Evolutionary conservation across 2,888 invertebrate genomes (phyloP), one percentile per base, ranked within the genome.

Genomic region (Tillus elongatus): DNA sequence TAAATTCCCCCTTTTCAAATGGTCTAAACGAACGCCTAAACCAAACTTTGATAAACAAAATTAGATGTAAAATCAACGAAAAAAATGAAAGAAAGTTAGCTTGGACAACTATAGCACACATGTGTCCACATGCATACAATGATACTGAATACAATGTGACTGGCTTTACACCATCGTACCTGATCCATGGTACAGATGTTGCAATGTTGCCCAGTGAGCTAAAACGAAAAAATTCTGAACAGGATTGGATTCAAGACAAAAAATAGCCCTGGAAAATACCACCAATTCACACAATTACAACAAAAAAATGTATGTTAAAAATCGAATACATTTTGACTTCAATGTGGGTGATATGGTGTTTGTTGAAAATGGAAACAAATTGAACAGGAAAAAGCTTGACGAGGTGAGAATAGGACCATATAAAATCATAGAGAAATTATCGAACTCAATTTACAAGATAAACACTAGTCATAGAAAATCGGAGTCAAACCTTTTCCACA

Each of bases 101-200:
- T 16, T 56, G 54, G 54, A 38, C 51, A 26, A 41, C 32, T 9
- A 39, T 56, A 39, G 54, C 54, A 30, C 33, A 47, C 15, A 41
- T 52, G 28, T 52, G 52, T 42, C 42, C 47, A 13, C 10, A 40
- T 3, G 30, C 31, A 31, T 43, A 43, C 29, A 41, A 43, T 14
- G 33, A 36, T 10, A 40, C 36, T 2, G 33, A 30, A n/a, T 35
- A 39, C 16, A 31, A 24, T 6, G 12, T 28, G n/a, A 43, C 53
- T 2, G 33, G 33, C 4, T 56, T 53, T 42, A 27, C 45, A 15
- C 51, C 53, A 41, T 40, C 36, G 36, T 50, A 55, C 37, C 35
- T 57, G 37, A 33, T 56, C 41, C 28, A 49, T 19, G 56, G 54
- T 15, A 13, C 33, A 19, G 30, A 44, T 33, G 28, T 37, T 15